A percentile compares a stretch with the other conserved stretches of the same genome.
These are phyloP conservation scores for Pandion haliaetus DNA, from an alignment of 2,113 vertebrate genomes.

Conservation along the genomic window DNA sequence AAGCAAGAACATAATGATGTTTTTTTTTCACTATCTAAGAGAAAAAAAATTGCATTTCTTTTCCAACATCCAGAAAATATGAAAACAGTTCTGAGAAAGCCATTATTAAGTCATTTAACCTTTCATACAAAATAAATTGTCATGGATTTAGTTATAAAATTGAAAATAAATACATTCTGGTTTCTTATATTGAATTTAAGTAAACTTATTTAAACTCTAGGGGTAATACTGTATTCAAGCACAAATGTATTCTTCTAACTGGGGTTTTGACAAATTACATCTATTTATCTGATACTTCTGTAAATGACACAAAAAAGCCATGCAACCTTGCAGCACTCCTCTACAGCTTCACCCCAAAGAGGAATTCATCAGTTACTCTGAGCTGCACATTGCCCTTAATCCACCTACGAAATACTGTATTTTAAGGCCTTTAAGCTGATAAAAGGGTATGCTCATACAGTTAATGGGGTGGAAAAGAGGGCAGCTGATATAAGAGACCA, in stretches of 20 bases:
- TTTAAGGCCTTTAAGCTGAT: constrained; percentile 28
- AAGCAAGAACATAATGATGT: constrained; percentile 17
- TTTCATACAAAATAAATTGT: constrained; percentile 34
- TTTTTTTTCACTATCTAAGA: background rate
- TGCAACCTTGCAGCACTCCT: background rate
- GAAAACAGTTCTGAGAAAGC: background rate
- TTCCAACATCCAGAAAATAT: background rate
- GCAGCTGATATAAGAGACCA: background rate
- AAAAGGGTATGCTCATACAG: background rate
- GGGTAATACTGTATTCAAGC: background rate
- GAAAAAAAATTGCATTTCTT: background rate
- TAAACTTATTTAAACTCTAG: background rate
- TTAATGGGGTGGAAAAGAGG: constrained; percentile 4
- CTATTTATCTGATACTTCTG: background rate
- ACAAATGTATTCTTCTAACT: background rate
- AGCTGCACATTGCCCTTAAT: background rate
- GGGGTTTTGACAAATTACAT: background rate
- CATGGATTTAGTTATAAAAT: constrained; percentile 12
- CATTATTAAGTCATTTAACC: constrained; percentile 12
- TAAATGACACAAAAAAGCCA: background rate
- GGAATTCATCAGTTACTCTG: background rate
- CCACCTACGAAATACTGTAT: background rate
- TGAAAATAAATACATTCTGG: background rate
- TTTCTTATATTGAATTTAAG: background rate
- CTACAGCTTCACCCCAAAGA: background rate